Base-by-base conservation (phyloP, 2,888 invertebrate genomes). In the Chrysodeixis includens region DNA sequence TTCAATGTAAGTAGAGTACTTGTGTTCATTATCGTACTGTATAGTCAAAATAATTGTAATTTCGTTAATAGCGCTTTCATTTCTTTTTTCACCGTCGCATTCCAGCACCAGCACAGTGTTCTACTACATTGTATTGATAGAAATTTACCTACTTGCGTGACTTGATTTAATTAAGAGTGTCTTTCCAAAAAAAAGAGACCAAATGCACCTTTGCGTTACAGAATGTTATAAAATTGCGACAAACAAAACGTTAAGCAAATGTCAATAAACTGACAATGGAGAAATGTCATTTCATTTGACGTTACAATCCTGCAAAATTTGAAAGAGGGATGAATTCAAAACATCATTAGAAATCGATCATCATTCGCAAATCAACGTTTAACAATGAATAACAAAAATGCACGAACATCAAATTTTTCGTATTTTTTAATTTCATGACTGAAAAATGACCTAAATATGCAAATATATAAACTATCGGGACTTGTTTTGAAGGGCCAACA, bases 401-500 rank as follows among this genome's bases (percentile, higher is more conserved):
- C 55, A 35, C 44, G 14, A 10, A 0, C 14, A 46, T 5, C 20
- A 18, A 6, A 52, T 7, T 8, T 57, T 30, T 18, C 44, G 51
- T 58, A 52, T 60, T 66, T 59, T 2, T 10, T 49, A 40, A 30
- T 55, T 70, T 77, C 7, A 51, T 81, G 64, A 80, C 71, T 74
- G 68, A 81, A 75, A 26, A 77, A 77, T 62, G 30, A 32, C 26
- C 5, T 9, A 18, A 16, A 35, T 20, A 44, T 54, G 18, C 22
- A 16, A 52, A 53, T 58, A 35, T 62, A 40, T 55, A 10, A 16
- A 52, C 52, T 8, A 30, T 16, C n/a, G 18, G 5, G 20, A 32
- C 55, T 26, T 61, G 54, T 30, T 20, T 16, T 7, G 7, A 58
- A 67, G 22, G 54, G 58, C 53, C 72, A 62, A 68, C 57, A 57